phyloP scores from a whole-genome alignment of 1,140 invertebrate genomes.

The Drosophila truncata region DNA sequence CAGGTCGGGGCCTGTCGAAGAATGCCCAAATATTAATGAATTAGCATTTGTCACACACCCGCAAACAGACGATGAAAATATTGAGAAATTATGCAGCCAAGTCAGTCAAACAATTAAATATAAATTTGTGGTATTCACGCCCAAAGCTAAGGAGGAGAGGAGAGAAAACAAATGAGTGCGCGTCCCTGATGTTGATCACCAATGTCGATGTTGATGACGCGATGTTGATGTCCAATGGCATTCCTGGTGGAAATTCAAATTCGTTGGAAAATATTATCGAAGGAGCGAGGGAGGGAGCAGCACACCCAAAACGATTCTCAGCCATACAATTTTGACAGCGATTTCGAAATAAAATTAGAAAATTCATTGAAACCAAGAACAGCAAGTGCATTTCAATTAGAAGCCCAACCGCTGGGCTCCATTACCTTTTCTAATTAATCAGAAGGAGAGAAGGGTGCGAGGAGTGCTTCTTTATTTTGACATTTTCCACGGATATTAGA shows the following conservation, averaged over 20 bases:
- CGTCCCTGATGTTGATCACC: slow-evolving; percentile 41
- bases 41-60: slow-evolving; percentile 74
- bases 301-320: slow-evolving; percentile 52
- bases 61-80: slow-evolving; percentile 70
- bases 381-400: slow-evolving; percentile 83
- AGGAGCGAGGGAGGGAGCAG: slow-evolving; percentile 2
- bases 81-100: slow-evolving; percentile 76
- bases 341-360: slow-evolving; percentile 79
- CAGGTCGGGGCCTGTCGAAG: slow-evolving; percentile 38
- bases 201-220: slow-evolving; percentile 31
- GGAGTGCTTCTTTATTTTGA: slow-evolving; percentile 76
- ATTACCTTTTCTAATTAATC: slow-evolving; percentile 77
- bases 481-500: slow-evolving; percentile 85
- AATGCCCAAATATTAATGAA: slow-evolving; percentile 74
- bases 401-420: slow-evolving; percentile 9
- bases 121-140: slow-evolving; percentile 82
- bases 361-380: slow-evolving; percentile 83
- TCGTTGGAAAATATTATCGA: slow-evolving; percentile 81
- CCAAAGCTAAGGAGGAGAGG: slow-evolving; percentile 8
- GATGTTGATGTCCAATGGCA: slow-evolving; percentile 48
- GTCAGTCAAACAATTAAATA: slow-evolving; percentile 78
- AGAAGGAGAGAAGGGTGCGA: slow-evolving; percentile 17
- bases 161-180: slow-evolving; percentile 62
- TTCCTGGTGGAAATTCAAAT: slow-evolving; percentile 56
- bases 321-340: slow-evolving; percentile 77